Evolutionary conservation across 2,797 vertebrate genomes (phyloP), one percentile per base, ranked within the genome.

Genomic region (Peromyscus eremicus): DNA sequence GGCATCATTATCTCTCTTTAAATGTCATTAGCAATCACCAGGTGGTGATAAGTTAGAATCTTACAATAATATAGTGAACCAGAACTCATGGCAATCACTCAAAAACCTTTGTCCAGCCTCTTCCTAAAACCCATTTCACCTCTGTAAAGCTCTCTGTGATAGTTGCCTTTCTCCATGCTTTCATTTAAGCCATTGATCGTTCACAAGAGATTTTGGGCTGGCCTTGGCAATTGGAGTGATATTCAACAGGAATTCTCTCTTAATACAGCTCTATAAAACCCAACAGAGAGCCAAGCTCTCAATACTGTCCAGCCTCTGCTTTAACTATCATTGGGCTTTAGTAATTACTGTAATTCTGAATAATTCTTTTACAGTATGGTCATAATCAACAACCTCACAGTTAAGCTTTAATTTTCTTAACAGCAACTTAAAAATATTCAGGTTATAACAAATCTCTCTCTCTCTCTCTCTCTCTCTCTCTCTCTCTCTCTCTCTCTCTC

Each of bases 351-450:
- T 32, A 55, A 34, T 68, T 62, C 2, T 64, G 21, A 79, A 57
- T 57, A 25, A 57, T 82, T 93, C 43, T 94, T 93, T 64, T 60
- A 89, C 52, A 91, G 92, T 80, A 21, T 70, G 4, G 46, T 55
- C 62, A 16, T 16, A 52, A 68, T 81, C 68, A 84, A 34, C 4
- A 92, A 66, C 0, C 29, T 86, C 46, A 29, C 71, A 83, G 57
- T 89, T 80, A 34, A 76, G 71, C 25, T 84, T 88, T 83, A 77
- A 81, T 97, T 94, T 91, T 76, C 80, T 93, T 88, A 95, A 64
- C 7, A 89, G 55, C 32, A 88, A 71, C n/a, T 89, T 77, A 12
- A 88, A 92, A 84, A 46, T 37, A 4, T 64, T 46, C 14, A 37
- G 3, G 3, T 75, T 82, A n/a, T 46, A 81, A 87, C 25, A 60